phyloP scores from a whole-genome alignment of 2,797 vertebrate genomes.

The Florisuga fusca region DNA sequence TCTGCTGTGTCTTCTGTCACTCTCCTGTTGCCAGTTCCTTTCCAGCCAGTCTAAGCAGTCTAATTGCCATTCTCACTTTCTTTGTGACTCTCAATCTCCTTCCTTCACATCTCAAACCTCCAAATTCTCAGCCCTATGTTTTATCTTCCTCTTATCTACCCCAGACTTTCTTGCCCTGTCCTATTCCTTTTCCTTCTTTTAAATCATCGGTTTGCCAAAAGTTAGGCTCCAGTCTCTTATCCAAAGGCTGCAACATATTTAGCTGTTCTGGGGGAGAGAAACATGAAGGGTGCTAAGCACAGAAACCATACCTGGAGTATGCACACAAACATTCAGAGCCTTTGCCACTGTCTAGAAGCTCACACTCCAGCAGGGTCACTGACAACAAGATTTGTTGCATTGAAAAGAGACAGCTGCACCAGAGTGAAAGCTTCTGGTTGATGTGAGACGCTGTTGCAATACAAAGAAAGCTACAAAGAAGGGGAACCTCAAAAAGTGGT shows the following conservation, averaged over 20 bases:
- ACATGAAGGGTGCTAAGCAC: background rate
- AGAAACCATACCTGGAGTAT: background rate
- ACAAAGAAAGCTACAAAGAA: constrained; percentile 36
- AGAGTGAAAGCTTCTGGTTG: background rate
- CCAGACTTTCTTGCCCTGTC: background rate
- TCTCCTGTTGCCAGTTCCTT: background rate
- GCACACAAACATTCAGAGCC: background rate
- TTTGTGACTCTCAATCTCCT: background rate
- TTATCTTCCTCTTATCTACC: background rate
- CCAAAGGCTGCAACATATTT: background rate
- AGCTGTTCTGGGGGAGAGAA: background rate
- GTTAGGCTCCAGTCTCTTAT: background rate
- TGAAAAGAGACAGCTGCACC: background rate
- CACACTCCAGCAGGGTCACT: background rate
- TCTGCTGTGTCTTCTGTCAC: background rate
- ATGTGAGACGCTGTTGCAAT: background rate
- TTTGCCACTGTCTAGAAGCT: background rate
- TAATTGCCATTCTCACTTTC: background rate
- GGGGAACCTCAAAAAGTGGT: constrained; percentile 11
- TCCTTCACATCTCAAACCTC: background rate
- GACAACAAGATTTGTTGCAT: background rate
- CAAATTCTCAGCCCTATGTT: background rate
- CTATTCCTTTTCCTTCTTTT: background rate
- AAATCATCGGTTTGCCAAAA: background rate
- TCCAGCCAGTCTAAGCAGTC: background rate